Evolutionary conservation across 2,888 invertebrate genomes (phyloP).

Genomic region (Venusia cambrica): DNA sequence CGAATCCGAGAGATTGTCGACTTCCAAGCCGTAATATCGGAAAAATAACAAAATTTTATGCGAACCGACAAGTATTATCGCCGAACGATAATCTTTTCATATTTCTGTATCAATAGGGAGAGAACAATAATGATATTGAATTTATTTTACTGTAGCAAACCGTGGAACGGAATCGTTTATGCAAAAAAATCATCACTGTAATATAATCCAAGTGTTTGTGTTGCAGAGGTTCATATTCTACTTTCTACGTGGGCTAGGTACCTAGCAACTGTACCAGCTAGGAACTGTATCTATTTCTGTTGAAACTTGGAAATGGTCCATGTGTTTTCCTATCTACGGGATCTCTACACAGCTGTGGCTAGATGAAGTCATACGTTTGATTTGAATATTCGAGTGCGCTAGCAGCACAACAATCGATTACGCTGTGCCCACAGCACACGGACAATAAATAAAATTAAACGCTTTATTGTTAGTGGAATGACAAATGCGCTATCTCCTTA

Average conservation of each 20-base stretch:
- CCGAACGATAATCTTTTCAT: slow-evolving; percentile 49
- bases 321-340: too few relatives aligned
- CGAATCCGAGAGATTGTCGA: slow-evolving; percentile 54
- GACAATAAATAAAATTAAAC: slow-evolving; percentile 68
- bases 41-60: slow-evolving; percentile 71
- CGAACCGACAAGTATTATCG: slow-evolving; percentile 51
- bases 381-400: slow-evolving; percentile 46
- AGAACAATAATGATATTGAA: slow-evolving; percentile 33
- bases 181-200: slow-evolving; percentile 12
- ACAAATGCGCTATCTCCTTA: slow-evolving; percentile 65
- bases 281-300: slow-evolving; percentile 3
- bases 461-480: slow-evolving; percentile 70
- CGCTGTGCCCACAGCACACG: slow-evolving; percentile 63
- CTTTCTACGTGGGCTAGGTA: too few relatives aligned
- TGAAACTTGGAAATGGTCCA: slow-evolving; percentile 14
- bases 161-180: slow-evolving; percentile 6
- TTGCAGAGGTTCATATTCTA: too few relatives aligned
- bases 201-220: slow-evolving; percentile 2
- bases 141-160: slow-evolving; percentile 14
- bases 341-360: too few relatives aligned
- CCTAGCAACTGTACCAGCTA: too few relatives aligned
- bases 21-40: slow-evolving; percentile 51
- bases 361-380: slow-evolving; percentile 49
- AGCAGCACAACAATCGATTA: slow-evolving; percentile 57
- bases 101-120: slow-evolving; percentile 36